Conservation (phyloP, 2,113 vertebrate genomes). For the Varanus komodoensis region DNA sequence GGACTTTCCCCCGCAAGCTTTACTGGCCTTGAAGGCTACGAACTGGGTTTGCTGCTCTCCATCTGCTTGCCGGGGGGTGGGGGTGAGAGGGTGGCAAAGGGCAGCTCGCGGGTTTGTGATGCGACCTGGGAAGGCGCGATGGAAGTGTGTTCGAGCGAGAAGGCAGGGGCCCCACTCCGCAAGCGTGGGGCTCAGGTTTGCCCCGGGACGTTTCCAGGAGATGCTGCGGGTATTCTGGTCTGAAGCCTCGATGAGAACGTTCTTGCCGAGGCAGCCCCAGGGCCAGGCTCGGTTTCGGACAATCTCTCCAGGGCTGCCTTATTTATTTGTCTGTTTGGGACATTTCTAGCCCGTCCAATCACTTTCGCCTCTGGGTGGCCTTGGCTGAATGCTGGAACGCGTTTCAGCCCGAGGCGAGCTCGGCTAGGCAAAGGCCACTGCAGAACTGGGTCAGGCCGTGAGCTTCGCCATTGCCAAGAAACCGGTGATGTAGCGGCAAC, state of each 20-base stretch:
- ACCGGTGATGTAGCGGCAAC: constrained; percentile 33
- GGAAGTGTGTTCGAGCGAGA: no score
- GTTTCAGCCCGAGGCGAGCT: no score
- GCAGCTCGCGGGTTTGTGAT: background rate
- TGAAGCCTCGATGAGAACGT: background rate
- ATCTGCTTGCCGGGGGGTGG: background rate
- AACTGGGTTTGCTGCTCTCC: background rate
- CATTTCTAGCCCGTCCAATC: no score
- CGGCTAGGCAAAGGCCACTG: no score
- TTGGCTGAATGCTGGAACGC: no score
- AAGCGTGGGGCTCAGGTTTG: background rate
- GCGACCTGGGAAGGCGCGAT: no score
- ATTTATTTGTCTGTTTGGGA: no score
- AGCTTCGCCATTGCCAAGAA: accelerated
- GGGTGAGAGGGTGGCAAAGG: background rate
- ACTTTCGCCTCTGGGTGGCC: no score
- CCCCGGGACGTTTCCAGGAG: background rate
- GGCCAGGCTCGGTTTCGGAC: no score
- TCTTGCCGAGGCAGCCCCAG: no score
- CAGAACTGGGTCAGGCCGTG: background rate
- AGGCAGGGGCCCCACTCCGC: background rate
- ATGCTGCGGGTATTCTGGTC: no score
- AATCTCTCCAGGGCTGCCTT: no score
- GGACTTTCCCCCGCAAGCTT: background rate
- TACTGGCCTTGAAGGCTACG: background rate